Percentiles rank a stretch among this genome's conserved stretches.
Conservation (phyloP, 2,113 vertebrate species). For the Engystomops pustulosus region DNA sequence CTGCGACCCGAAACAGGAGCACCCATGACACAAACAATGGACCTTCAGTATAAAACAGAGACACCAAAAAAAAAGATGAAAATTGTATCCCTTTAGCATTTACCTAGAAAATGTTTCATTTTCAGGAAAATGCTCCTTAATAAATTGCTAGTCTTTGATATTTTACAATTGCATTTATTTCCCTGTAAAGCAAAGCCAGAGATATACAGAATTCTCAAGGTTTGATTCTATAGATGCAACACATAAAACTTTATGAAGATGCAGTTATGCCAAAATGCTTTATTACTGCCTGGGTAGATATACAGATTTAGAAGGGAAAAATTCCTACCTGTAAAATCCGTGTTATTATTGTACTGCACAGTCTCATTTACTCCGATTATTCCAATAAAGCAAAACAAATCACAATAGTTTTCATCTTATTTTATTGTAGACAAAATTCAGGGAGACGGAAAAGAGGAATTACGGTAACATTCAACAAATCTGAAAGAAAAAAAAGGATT, state of each 20-base stretch:
- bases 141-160: neutral
- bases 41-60: neutral
- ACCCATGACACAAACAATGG: too few relatives aligned
- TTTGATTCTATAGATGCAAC: neutral
- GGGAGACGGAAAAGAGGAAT: neutral
- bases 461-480: neutral
- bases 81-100: too few relatives aligned
- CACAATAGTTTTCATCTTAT: neutral
- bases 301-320: neutral
- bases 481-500: neutral
- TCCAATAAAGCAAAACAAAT: neutral
- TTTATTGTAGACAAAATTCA: neutral
- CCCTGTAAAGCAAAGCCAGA: neutral
- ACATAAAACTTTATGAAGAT: conserved; percentile 42
- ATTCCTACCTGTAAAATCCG: neutral
- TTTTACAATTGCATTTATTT: neutral
- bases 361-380: neutral
- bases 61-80: too few relatives aligned
- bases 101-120: too few relatives aligned
- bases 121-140: neutral
- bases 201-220: neutral
- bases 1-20: too few relatives aligned
- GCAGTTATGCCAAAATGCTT: conserved; percentile 15
- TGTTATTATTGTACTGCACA: neutral
- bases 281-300: conserved; percentile 32